Conservation (phyloP, 1,140 invertebrate species). For the Bombus difficillimus region DNA sequence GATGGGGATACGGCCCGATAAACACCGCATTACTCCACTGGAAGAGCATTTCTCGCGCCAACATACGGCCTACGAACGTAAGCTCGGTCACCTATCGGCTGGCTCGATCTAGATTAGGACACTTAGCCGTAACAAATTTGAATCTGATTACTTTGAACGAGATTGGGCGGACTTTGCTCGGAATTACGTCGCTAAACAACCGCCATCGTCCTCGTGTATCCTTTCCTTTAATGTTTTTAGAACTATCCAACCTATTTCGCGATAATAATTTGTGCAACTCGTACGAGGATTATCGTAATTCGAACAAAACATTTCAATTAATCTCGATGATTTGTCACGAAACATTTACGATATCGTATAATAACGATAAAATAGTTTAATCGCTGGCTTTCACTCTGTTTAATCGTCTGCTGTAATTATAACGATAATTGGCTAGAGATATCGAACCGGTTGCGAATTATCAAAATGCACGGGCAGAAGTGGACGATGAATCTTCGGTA, state of each 20-base stretch:
- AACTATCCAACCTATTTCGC: neutral
- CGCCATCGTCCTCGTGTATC: neutral
- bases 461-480: conserved; percentile 1
- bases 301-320: neutral
- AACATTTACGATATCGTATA: neutral
- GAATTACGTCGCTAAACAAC: conserved; percentile 17
- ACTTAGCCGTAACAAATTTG: conserved; percentile 60
- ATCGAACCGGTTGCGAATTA: neutral
- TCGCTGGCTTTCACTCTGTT: neutral
- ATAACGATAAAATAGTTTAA: neutral
- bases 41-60: conserved; percentile 70
- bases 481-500: conserved; percentile 37
- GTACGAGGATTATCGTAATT: too few species aligned
- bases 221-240: neutral
- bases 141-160: conserved; percentile 52
- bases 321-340: neutral
- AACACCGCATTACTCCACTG: conserved; percentile 77
- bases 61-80: conserved; percentile 64
- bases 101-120: conserved; percentile 67
- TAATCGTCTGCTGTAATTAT: conserved; percentile 23
- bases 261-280: neutral
- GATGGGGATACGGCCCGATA: conserved; percentile 77
- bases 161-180: conserved; percentile 34
- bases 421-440: conserved; percentile 32
- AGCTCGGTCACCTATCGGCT: conserved; percentile 69